These are phyloP conservation scores for Paelopatides confundens DNA, from an alignment of 53 echinoderm and acorn worm genomes.

Conservation along the genomic window DNA sequence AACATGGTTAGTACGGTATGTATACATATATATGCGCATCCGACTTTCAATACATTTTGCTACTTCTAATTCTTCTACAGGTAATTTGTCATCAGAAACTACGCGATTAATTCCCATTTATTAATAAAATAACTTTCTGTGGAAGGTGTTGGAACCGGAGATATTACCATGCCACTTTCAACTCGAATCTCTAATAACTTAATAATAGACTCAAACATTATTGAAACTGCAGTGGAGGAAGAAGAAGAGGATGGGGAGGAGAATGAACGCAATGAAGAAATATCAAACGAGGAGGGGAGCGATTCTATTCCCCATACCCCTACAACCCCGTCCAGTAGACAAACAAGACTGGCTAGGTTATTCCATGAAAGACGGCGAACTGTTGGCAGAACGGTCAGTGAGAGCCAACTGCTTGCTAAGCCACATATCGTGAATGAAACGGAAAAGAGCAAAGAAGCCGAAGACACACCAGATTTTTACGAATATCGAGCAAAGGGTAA, in stretches of 20 bases:
- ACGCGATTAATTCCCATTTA: too few relatives aligned
- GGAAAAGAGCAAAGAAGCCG: constrained; percentile 72
- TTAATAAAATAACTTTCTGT: too few relatives aligned
- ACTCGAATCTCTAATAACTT: constrained; percentile 46
- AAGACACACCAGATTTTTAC: constrained; percentile 89
- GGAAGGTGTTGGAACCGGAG: not conserved
- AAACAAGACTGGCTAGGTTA: constrained; percentile 59
- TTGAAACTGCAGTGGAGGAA: constrained; percentile 67
- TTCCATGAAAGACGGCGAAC: constrained; percentile 76
- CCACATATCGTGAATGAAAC: constrained; percentile 65
- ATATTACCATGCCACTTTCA: constrained; percentile 28
- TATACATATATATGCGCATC: too few relatives aligned
- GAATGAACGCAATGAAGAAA: not conserved
- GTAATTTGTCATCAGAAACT: too few relatives aligned
- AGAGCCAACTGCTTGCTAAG: constrained; percentile 81
- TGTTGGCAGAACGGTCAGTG: constrained; percentile 90
- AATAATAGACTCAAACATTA: constrained; percentile 78
- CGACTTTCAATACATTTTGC: too few relatives aligned
- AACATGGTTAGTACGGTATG: too few relatives aligned
- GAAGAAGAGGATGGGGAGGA: constrained; percentile 41
- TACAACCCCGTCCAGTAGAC: constrained; percentile 59
- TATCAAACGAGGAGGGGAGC: constrained; percentile 27
- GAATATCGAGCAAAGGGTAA: constrained; percentile 90
- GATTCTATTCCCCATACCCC: constrained; percentile 39
- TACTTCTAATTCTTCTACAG: too few relatives aligned